Evolutionary conservation across 2,888 invertebrate genomes (phyloP), one percentile per base, ranked within the genome.

Genomic region (Hecatera dysodea): DNA sequence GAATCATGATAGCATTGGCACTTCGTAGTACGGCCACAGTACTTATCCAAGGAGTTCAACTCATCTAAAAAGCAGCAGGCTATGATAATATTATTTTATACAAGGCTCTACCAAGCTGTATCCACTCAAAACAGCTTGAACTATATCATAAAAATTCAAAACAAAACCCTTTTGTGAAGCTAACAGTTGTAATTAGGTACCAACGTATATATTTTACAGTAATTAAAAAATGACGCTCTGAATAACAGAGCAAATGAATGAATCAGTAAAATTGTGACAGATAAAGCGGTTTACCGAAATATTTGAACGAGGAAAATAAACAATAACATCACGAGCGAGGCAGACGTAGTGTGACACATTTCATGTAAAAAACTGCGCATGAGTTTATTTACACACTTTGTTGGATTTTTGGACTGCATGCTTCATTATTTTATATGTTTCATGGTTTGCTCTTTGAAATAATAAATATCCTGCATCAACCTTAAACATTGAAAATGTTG

Each of bases 231-330:
- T 17, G 24, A 44, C 52, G 72, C 77, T 72, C 78, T 78, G 46
- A 72, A 72, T 50, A 60, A 61, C 55, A 52, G 17, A 42, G 12
- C 52, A 67, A 61, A 67, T 65, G 64, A 44, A 72, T 72, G 78
- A 72, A 53, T 67, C 63, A 52, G 72, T 66, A 1, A 52, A 77
- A 77, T 39, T 68, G 29, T 48, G 67, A 67, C 61, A 57, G 61
- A 61, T 36, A 50, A 44, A 52, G 27, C 12, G 42, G 22, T 53
- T 29, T 17, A 62, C 29, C 19, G 17, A 62, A 66, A 59, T 66
- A 27, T 68, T 68, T 73, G 48, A 39, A 68, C 22, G 11, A 68
- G 74, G 53, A 63, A 65, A 78, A 72, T 29, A 53, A 78, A 73
- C 65, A 68, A 62, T 19, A 66, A 36, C 42, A 61, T 55, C 7